phyloP scores from a whole-genome alignment of 2,888 invertebrate species.

The Mimumesa dahlbomi region DNA sequence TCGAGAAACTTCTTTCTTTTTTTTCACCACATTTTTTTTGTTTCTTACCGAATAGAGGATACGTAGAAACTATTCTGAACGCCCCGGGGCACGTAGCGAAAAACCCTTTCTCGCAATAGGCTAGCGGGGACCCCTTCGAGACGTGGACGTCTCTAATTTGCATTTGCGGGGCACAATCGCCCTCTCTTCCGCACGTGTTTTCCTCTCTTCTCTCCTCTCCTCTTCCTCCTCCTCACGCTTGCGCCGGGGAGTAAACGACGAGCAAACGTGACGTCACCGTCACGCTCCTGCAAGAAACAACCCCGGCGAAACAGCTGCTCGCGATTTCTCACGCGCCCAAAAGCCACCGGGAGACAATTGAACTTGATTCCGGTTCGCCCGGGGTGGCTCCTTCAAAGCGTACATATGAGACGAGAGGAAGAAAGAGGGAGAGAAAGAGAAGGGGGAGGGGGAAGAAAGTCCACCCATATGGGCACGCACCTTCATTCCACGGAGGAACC shows the following conservation, averaged over 20 bases:
- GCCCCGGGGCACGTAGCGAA: constrained; percentile 48
- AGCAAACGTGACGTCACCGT: constrained; percentile 61
- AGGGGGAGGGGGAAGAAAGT: constrained; percentile 48
- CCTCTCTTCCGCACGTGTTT: constrained; percentile 49
- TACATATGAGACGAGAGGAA: constrained; percentile 42
- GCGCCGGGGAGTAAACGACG: constrained; percentile 40
- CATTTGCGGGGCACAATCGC: constrained; percentile 47
- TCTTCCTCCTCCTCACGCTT: constrained; percentile 24
- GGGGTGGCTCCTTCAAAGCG: constrained; percentile 59
- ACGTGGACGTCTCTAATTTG: constrained; percentile 64
- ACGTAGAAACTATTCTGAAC: constrained; percentile 49
- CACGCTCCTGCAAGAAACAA: constrained; percentile 38
- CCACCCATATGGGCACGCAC: constrained; percentile 62
- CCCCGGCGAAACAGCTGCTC: constrained; percentile 74
- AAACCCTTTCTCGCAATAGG: constrained; percentile 65
- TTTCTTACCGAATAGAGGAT: constrained; percentile 19
- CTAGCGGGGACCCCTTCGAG: constrained; percentile 52
- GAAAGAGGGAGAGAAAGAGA: too few relatives aligned
- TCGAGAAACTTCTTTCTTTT: constrained; percentile 51
- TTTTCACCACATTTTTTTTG: constrained; percentile 13
- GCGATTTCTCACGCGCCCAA: constrained; percentile 79
- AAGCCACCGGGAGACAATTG: constrained; percentile 79
- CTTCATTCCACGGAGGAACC: constrained; percentile 47
- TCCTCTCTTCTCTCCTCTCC: constrained; percentile 33
- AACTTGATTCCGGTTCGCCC: constrained; percentile 73